Evolutionary conservation across 2,113 vertebrate genomes (phyloP), one percentile per base, ranked within the genome.

Genomic region (Tonatia bakeri): DNA sequence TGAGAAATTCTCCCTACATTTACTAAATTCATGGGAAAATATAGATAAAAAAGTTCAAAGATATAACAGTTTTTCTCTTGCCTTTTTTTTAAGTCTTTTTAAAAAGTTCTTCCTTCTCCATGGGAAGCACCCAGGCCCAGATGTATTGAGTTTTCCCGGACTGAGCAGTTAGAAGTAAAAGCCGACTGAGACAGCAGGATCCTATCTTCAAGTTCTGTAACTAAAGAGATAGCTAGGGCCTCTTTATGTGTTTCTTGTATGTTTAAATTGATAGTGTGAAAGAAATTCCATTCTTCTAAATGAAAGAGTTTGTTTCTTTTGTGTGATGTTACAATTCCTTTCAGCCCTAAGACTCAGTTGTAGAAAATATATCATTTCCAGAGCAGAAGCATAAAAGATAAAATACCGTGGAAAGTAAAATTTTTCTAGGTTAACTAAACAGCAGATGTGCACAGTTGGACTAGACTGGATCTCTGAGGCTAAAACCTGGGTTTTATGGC

Each of bases 281-380:
- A 93, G 50, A 65, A 80, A 87, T 80, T 20, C 16, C 20, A 38
- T 52, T 95, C 82, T 95, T 91, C 69, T 83, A 80, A 72, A 69
- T 91, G 43, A 96, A 96, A 90, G 83, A 22, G 15, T 86, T 77
- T 75, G 15, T 91, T 88, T 94, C 87, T 91, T 96, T 89, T 93
- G 28, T 90, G 45, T 26, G 69, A 28, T 47, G 31, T 87, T 95
- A 67, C 22, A 47, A 9, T 85, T 91, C 26, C 38, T 87, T 87
- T 86, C 6, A 50, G 14, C 38, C 86, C 47, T 79, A 64, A 93
- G 47, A 86, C 50, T 93, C 26, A 52, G 54, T 45, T 93, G 43
- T 87, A 76, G 73, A 87, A 91, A 96, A 91, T 82, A 82, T 12
- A 91, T 77, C 87, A 80, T 87, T 95, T 28, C 26, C 28, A 64